Base-by-base conservation (phyloP, 1,140 invertebrate species). In the Drosophila nigromelanica region DNA sequence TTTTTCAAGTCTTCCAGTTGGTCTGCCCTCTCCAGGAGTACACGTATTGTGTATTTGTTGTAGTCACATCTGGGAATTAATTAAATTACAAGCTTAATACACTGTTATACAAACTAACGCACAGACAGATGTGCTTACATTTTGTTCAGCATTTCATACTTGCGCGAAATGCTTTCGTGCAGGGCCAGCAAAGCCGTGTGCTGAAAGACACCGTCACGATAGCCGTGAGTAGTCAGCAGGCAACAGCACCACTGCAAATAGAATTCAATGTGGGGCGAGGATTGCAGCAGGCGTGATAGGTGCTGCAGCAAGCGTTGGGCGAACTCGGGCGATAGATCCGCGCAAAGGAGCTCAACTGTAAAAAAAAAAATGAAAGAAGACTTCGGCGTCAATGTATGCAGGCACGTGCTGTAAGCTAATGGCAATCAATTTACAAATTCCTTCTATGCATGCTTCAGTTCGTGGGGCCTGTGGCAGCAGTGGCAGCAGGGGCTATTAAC, bases 211-310 rank as follows among this genome's bases (percentile, higher is more conserved):
- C 91, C 91, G 58, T 92, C 91, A 15, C 71, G 78, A 56, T 91
- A 89, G 18, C 95, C 95, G 89, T 95, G 94, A 33, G 89, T 89
- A 5, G 93, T 94, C 33, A 98, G 85, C 3, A 97, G 91, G 43
- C 87, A 86, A 74, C 95, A 94, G 42, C 95, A 93, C 98, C 98
- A 99, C 27, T 94, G 91, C 1, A 98, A 90, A 92, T 98, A 97
- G 91, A 98, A 98, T 89, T 99, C 96, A 47, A 99, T 89, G 89
- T 99, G 98, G 3, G 94, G 93, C 1, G 96, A 95, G 11, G 92
- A 93, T 78, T 98, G 97, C 14, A 99, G 90, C 56, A 95, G 93
- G 14, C 93, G 92, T 0, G 95, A 94, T 21, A 98, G 80, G 66
- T 95, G 95, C 50, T 93, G 92, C 6, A 98, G 91, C 21, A 98